These are phyloP conservation scores for Apeira syringaria DNA, from an alignment of 2,888 invertebrate species.

Conservation along the genomic window DNA sequence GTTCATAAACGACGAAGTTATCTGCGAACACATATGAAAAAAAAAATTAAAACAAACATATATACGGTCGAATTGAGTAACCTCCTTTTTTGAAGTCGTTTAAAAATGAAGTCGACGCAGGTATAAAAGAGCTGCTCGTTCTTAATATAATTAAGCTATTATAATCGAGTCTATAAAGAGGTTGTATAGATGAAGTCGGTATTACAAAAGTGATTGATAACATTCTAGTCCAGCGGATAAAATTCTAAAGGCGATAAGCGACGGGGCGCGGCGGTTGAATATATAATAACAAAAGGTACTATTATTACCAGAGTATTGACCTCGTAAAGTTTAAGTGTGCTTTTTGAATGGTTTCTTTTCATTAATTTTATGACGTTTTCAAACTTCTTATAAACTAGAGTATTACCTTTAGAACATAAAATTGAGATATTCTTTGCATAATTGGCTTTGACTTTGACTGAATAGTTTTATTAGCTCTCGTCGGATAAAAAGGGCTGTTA, in stretches of 20 bases:
- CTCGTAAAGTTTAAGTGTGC: constrained; percentile 15
- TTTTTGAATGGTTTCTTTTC: constrained; percentile 1
- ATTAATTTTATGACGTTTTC: constrained; percentile 4
- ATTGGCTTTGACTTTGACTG: no score
- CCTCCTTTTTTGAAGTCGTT: no score
- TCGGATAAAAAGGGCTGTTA: no score
- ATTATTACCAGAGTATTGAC: constrained; percentile 18
- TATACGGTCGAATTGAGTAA: no score
- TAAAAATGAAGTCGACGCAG: no score
- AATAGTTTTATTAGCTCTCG: no score
- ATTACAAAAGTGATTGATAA: constrained; percentile 13
- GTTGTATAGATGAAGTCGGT: constrained; percentile 7
- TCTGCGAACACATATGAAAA: no score
- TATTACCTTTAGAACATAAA: no score
- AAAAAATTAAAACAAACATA: no score
- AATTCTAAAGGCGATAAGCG: constrained; percentile 24
- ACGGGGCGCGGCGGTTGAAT: constrained; percentile 20
- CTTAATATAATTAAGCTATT: constrained; percentile 7
- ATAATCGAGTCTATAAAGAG: constrained; percentile 5
- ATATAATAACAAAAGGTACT: constrained; percentile 20
- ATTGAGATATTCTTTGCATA: no score
- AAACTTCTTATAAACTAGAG: constrained; percentile 1
- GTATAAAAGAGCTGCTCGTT: no score
- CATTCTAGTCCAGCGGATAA: constrained; percentile 11
- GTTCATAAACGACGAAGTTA: no score